Conservation (phyloP, 2,888 invertebrate genomes). For the Deilephila porcellus region DNA sequence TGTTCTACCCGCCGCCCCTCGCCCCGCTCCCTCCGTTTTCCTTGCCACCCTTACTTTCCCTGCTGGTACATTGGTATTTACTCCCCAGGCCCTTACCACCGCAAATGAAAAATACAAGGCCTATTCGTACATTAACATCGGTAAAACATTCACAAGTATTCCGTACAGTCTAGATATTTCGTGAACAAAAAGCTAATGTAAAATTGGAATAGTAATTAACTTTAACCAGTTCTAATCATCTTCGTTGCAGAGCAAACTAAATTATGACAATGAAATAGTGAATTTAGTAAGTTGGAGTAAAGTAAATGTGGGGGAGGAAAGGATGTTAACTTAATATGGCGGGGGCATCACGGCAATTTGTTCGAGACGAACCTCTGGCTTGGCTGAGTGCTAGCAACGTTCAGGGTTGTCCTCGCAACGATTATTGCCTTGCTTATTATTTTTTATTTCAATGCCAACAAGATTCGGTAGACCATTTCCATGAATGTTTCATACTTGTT, state of each 20-base stretch:
- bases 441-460: conserved; percentile 36
- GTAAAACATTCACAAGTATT: conserved; percentile 9
- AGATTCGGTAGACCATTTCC: conserved; percentile 18
- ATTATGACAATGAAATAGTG: conserved; percentile 66
- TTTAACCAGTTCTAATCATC: conserved; percentile 45
- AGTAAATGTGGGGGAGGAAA: conserved; percentile 56
- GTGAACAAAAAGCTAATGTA: conserved; percentile 29
- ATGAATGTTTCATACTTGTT: conserved; percentile 24
- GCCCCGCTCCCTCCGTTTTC: conserved; percentile 48
- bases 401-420: conserved; percentile 62
- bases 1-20: conserved; percentile 68
- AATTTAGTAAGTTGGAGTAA: conserved; percentile 59
- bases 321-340: conserved; percentile 80
- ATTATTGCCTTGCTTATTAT: conserved; percentile 42
- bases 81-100: conserved; percentile 69
- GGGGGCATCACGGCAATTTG: conserved; percentile 82
- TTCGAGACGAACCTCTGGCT: conserved; percentile 77
- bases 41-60: conserved; percentile 62
- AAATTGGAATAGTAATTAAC: conserved; percentile 30
- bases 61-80: conserved; percentile 75
- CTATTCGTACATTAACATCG: conserved; percentile 56
- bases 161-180: not conserved
- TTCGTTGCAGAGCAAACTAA: conserved; percentile 56
- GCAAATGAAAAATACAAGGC: conserved; percentile 67
- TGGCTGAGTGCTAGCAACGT: conserved; percentile 65